Evolutionary conservation across 2,888 invertebrate species (phyloP).

Genomic region (Acronicta psi): DNA sequence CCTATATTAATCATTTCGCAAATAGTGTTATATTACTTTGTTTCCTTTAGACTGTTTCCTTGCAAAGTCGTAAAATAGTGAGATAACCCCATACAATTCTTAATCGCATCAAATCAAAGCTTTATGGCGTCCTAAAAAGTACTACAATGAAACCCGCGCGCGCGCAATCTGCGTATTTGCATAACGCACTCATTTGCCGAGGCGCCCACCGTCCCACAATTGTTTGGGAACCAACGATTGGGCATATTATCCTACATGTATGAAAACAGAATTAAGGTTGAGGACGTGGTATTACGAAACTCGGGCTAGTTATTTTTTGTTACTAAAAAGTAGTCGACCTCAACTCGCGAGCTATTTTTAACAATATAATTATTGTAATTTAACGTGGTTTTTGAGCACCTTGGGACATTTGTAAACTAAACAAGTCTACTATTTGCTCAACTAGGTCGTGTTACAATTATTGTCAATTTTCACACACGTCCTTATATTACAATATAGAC

Average conservation of each 20-base stretch:
- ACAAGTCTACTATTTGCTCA: constrained; percentile 2
- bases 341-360: constrained; percentile 52
- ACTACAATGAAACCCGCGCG: constrained; percentile 47
- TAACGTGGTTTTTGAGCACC: constrained; percentile 59
- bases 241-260: constrained; percentile 52
- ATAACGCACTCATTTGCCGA: constrained; percentile 61
- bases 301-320: constrained; percentile 54
- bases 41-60: constrained; percentile 21
- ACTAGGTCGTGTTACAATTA: constrained; percentile 3
- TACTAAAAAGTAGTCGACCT: constrained; percentile 69
- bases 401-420: constrained; percentile 50
- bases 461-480: constrained; percentile 10
- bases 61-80: constrained; percentile 13
- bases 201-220: constrained; percentile 45
- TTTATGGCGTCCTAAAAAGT: constrained; percentile 28
- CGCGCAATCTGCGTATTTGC: constrained; percentile 59
- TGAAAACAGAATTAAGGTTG: constrained; percentile 71
- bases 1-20: neutral
- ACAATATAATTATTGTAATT: constrained; percentile 69
- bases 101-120: constrained; percentile 37
- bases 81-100: constrained; percentile 20
- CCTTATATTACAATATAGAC: neutral
- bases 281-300: constrained; percentile 68
- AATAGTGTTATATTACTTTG: constrained; percentile 5
- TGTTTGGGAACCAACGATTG: constrained; percentile 47